Conservation (phyloP, 2,797 vertebrate genomes). For the Scolopax bukidnonensis region DNA sequence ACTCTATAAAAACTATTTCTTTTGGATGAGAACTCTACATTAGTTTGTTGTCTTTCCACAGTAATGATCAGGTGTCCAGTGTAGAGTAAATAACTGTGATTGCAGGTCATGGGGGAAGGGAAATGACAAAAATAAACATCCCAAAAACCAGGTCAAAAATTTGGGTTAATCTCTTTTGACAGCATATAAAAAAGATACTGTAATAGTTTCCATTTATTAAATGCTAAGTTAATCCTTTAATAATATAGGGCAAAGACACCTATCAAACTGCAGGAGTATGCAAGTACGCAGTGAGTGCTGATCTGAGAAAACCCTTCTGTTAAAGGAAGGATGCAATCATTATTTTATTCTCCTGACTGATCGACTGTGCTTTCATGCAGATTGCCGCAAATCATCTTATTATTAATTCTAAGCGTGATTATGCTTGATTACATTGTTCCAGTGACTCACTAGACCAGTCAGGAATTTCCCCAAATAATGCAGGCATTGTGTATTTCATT, state of each 20-base stretch:
- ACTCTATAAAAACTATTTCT: background rate
- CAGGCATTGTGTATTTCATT: background rate
- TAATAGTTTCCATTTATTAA: slow-evolving; percentile 15
- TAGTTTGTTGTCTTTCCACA: background rate
- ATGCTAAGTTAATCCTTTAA: slow-evolving; percentile 1
- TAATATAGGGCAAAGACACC: slow-evolving; percentile 9
- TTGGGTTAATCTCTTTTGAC: slow-evolving; percentile 31
- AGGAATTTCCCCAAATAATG: background rate
- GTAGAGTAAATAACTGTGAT: background rate
- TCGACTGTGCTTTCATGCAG: background rate
- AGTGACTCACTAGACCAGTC: background rate
- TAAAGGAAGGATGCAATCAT: background rate
- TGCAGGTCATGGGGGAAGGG: background rate
- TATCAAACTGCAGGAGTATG: background rate
- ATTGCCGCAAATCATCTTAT: background rate
- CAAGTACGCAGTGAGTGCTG: background rate
- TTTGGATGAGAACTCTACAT: background rate
- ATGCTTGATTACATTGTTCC: background rate
- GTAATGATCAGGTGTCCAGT: background rate
- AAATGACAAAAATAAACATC: background rate
- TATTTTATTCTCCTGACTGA: background rate
- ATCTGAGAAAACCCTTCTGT: background rate
- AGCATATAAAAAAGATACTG: background rate
- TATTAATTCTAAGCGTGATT: slow-evolving; percentile 14
- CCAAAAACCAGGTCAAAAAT: background rate